These are phyloP conservation scores for Hoplostethus atlanticus DNA, from an alignment of 2,797 vertebrate genomes.

Conservation along the genomic window DNA sequence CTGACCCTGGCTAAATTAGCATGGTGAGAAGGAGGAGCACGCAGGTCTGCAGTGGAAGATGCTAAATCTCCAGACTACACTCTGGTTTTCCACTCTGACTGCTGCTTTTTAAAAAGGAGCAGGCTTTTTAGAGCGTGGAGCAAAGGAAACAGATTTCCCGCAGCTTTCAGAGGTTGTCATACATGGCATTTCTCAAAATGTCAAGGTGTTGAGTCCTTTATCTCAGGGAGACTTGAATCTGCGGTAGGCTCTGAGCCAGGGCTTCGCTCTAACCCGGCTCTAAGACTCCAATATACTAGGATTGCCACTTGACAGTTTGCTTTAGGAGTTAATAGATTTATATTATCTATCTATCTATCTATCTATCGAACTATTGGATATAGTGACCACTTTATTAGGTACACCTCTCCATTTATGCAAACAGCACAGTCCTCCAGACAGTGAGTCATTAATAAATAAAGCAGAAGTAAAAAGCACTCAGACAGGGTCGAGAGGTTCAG, in stretches of 20 bases:
- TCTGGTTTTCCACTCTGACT: conserved; percentile 57
- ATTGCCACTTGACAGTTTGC: conserved; percentile 49
- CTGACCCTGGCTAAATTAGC: conserved; percentile 67
- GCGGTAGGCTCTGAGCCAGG: conserved; percentile 61
- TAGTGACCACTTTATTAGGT: conserved; percentile 19
- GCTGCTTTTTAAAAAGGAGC: conserved; percentile 55
- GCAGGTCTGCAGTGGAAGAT: conserved; percentile 46
- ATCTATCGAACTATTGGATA: too few species aligned
- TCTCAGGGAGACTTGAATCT: conserved; percentile 57
- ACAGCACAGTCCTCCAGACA: conserved; percentile 20
- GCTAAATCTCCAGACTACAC: conserved; percentile 61
- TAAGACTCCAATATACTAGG: conserved; percentile 26
- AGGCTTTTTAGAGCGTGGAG: conserved; percentile 63
- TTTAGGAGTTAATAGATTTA: conserved; percentile 33
- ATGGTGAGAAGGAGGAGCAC: conserved; percentile 28
- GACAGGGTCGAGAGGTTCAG: too few species aligned
- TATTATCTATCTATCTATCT: too few species aligned
- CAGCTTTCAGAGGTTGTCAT: conserved; percentile 69
- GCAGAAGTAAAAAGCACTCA: background rate
- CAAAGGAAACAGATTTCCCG: conserved; percentile 49
- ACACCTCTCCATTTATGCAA: conserved; percentile 16
- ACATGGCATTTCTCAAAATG: conserved; percentile 74
- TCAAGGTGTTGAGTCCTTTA: conserved; percentile 65
- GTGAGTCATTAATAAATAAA: background rate
- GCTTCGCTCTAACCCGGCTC: conserved; percentile 53